These are phyloP conservation scores for Terebella lapidaria DNA, from an alignment of 2,888 invertebrate species.

Conservation along the genomic window DNA sequence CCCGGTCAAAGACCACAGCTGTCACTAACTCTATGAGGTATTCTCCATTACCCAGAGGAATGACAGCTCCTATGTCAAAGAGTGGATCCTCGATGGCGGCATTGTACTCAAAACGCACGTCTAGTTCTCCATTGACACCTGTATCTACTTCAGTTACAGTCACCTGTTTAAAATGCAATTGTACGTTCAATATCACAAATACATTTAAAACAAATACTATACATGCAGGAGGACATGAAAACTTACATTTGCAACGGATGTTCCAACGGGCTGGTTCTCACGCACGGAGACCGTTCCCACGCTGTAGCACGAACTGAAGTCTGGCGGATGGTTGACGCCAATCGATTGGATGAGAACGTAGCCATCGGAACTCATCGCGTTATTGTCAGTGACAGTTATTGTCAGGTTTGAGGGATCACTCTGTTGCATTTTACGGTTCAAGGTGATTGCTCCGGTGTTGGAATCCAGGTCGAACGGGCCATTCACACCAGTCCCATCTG, in stretches of 20 bases:
- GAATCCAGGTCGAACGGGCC: background rate
- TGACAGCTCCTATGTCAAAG: background rate
- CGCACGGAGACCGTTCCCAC: background rate
- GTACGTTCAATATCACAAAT: no score
- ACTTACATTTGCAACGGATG: slow-evolving; percentile 20
- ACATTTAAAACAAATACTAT: no score
- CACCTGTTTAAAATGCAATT: no score
- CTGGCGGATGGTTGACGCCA: slow-evolving; percentile 3
- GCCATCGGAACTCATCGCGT: background rate
- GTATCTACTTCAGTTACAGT: no score
- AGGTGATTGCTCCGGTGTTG: background rate
- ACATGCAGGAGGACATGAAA: no score
- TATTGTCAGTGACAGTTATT: background rate
- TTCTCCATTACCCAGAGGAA: background rate
- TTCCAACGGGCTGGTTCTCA: slow-evolving; percentile 9
- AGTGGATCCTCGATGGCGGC: background rate
- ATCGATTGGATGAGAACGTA: background rate
- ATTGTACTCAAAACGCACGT: background rate
- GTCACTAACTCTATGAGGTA: background rate
- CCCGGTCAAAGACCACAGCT: background rate
- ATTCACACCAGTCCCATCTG: no score
- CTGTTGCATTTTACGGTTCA: background rate
- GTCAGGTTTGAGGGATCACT: background rate
- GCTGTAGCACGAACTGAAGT: background rate
- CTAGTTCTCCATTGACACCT: background rate